phyloP scores from a whole-genome alignment of 2,113 vertebrate species.

The Stigmatopora nigra region DNA sequence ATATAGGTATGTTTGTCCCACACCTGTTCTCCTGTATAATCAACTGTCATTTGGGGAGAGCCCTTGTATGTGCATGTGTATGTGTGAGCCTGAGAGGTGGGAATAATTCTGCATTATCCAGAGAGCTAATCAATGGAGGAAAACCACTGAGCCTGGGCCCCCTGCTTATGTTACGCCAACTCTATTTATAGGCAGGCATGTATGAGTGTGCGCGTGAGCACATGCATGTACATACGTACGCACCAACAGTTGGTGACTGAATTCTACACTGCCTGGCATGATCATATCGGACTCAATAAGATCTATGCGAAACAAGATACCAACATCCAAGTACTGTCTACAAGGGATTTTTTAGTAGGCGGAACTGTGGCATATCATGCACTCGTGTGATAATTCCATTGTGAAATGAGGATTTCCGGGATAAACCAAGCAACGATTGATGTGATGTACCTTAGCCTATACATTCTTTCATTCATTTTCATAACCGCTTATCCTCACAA shows the following conservation, averaged over 20 bases:
- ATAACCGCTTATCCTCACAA: no score
- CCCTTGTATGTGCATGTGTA: conserved; percentile 30
- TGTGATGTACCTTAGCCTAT: no score
- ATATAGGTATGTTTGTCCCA: background rate
- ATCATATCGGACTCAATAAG: background rate
- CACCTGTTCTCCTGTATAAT: conserved; percentile 48
- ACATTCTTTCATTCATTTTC: no score
- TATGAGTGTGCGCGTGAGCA: conserved; percentile 9
- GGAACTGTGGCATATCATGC: background rate
- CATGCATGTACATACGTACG: conserved; percentile 4
- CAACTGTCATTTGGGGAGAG: conserved; percentile 50
- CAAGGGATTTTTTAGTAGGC: background rate
- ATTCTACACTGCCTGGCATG: background rate
- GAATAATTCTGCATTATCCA: conserved; percentile 89
- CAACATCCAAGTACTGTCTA: background rate
- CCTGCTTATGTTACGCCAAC: conserved; percentile 61
- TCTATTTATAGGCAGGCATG: conserved; percentile 51
- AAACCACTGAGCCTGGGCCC: conserved; percentile 87
- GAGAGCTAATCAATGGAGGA: conserved; percentile 93
- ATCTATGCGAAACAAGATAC: background rate
- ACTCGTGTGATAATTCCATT: background rate
- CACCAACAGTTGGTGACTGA: background rate
- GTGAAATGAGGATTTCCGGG: background rate
- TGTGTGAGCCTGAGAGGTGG: conserved; percentile 37
- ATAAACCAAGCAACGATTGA: background rate